phyloP scores from a whole-genome alignment of 2,888 invertebrate genomes.

The Latheticus oryzae region DNA sequence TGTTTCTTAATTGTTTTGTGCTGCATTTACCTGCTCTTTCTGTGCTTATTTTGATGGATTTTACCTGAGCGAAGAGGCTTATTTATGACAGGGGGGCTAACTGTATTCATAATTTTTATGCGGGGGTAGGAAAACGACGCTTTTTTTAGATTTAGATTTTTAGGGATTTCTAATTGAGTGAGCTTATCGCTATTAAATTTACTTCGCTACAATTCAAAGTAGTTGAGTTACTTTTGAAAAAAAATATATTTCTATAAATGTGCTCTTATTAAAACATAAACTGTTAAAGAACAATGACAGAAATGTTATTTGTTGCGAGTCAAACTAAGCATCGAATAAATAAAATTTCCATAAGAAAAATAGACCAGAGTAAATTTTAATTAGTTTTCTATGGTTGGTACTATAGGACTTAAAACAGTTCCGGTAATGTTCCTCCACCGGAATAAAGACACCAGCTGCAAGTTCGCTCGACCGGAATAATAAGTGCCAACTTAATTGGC shows the following conservation, averaged over 20 bases:
- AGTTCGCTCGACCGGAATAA: conserved; percentile 51
- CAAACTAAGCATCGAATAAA: no score
- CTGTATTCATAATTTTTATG: conserved; percentile 5
- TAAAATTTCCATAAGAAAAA: no score
- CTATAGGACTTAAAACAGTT: conserved; percentile 18
- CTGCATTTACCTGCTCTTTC: conserved; percentile 26
- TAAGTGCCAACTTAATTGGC: conserved; percentile 56
- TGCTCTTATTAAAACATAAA: no score
- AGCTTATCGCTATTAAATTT: no score
- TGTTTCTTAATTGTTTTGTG: conserved; percentile 39
- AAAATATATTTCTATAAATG: no score
- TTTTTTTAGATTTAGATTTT: background rate
- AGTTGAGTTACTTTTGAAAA: no score
- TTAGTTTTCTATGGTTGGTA: conserved; percentile 16
- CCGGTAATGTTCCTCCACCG: conserved; percentile 18
- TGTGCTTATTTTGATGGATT: conserved; percentile 19
- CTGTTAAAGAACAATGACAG: no score
- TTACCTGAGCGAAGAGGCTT: conserved; percentile 9
- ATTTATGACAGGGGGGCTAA: conserved; percentile 23
- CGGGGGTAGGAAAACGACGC: background rate
- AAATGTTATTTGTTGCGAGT: no score
- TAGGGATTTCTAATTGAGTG: background rate
- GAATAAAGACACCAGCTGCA: conserved; percentile 50
- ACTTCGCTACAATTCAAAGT: no score
- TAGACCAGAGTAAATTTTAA: conserved; percentile 12